These are phyloP conservation scores for Typhlomys cinereus DNA, from an alignment of 2,113 vertebrate species.

Conservation along the genomic window DNA sequence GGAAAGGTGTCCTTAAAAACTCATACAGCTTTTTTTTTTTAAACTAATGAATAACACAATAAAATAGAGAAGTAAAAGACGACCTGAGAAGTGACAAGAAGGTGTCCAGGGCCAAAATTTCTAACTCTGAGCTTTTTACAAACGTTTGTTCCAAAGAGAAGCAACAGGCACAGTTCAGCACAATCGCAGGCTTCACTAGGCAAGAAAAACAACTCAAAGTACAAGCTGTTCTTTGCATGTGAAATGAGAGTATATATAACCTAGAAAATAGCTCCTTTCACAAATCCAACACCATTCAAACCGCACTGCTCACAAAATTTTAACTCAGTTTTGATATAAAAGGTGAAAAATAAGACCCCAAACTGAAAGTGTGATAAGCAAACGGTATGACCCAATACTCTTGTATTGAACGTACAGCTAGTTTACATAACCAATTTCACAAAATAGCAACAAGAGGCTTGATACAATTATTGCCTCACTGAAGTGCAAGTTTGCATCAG, in stretches of 20 bases:
- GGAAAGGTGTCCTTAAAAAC: background rate
- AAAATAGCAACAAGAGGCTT: background rate
- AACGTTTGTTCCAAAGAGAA: background rate
- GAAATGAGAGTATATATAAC: conserved; percentile 9
- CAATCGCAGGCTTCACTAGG: background rate
- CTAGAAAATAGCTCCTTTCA: background rate
- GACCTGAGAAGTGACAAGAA: background rate
- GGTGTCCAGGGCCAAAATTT: background rate
- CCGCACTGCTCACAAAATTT: background rate
- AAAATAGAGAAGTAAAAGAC: background rate
- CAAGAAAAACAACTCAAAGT: conserved; percentile 32
- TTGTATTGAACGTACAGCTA: background rate
- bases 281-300: background rate
- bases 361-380: background rate
- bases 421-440: background rate
- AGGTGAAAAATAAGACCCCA: conserved; percentile 3
- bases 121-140: background rate
- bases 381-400: background rate
- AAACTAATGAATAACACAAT: background rate
- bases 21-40: background rate
- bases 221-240: conserved; percentile 44
- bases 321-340: background rate
- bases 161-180: background rate
- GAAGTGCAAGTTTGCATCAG: background rate
- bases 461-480: background rate